Evolutionary conservation across 2,888 invertebrate species (phyloP).

Genomic region (Neuroscelio doddi): DNA sequence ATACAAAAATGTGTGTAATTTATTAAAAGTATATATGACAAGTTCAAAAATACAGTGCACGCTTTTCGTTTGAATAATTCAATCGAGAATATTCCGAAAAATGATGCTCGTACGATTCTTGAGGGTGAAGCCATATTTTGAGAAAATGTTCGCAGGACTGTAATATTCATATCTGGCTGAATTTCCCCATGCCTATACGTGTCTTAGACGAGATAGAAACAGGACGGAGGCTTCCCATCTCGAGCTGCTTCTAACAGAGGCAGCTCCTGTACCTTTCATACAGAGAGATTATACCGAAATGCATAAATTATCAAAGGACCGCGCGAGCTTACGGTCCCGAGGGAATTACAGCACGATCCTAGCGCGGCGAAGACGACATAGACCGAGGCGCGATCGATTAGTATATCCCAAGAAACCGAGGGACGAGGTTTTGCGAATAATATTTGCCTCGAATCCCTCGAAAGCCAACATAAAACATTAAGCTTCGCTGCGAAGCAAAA

Average conservation of each 20-base stretch:
- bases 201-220: constrained; percentile 41
- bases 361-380: constrained; percentile 38
- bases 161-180: constrained; percentile 35
- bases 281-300: constrained; percentile 61
- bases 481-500: constrained; percentile 1
- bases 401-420: constrained; percentile 37
- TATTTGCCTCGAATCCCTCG: constrained; percentile 25
- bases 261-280: constrained; percentile 52
- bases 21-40: too few species aligned
- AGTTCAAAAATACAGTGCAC: too few species aligned
- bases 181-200: constrained; percentile 17
- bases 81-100: too few species aligned
- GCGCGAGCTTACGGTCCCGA: constrained; percentile 43
- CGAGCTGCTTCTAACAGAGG: constrained; percentile 42
- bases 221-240: constrained; percentile 37
- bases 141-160: constrained; percentile 8
- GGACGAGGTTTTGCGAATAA: constrained; percentile 31
- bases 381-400: constrained; percentile 37
- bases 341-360: constrained; percentile 47
- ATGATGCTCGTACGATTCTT: too few species aligned
- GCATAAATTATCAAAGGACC: constrained; percentile 63
- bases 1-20: too few species aligned
- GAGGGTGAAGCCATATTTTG: constrained; percentile 1
- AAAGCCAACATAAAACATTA: constrained; percentile 18
- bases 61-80: too few species aligned